These are phyloP conservation scores for Tetraneura akinire DNA, from an alignment of 1,140 invertebrate species.

Conservation along the genomic window DNA sequence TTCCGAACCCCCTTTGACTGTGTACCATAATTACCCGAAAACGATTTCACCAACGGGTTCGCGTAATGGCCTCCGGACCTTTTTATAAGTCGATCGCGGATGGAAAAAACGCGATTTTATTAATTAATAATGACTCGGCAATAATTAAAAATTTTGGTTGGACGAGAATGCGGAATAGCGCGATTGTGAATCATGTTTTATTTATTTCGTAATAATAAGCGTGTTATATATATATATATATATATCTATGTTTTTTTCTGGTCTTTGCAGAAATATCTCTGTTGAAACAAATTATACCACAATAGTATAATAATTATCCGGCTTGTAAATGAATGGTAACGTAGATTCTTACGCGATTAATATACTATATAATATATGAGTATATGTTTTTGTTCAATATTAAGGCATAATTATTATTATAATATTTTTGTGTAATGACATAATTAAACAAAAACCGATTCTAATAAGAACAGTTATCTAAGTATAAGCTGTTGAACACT, in stretches of 20 bases:
- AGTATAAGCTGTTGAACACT: too few relatives aligned
- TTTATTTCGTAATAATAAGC: constrained; percentile 10
- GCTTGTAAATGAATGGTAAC: too few relatives aligned
- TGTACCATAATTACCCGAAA: constrained; percentile 37
- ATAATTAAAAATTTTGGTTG: constrained; percentile 32
- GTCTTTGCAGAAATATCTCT: neutral
- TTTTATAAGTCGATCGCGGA: constrained; percentile 1
- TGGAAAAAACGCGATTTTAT: constrained; percentile 26
- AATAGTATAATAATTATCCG: neutral
- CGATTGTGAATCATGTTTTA: neutral
- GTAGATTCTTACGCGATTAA: too few relatives aligned
- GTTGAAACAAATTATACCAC: neutral
- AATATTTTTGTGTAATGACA: too few relatives aligned
- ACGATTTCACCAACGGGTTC: constrained; percentile 14
- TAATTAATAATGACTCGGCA: constrained; percentile 39
- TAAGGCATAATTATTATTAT: too few relatives aligned
- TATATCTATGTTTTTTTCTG: too few relatives aligned
- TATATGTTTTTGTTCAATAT: too few relatives aligned
- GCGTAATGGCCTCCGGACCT: constrained; percentile 24
- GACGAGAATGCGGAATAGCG: neutral
- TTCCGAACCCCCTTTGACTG: constrained; percentile 25
- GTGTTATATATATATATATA: too few relatives aligned
- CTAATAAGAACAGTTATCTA: too few relatives aligned
- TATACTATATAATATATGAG: too few relatives aligned
- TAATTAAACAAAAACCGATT: too few relatives aligned